A percentile compares a stretch with the other conserved stretches of the same genome.
Conservation (phyloP, 2,888 invertebrate genomes). For the Hylaea fasciaria region DNA sequence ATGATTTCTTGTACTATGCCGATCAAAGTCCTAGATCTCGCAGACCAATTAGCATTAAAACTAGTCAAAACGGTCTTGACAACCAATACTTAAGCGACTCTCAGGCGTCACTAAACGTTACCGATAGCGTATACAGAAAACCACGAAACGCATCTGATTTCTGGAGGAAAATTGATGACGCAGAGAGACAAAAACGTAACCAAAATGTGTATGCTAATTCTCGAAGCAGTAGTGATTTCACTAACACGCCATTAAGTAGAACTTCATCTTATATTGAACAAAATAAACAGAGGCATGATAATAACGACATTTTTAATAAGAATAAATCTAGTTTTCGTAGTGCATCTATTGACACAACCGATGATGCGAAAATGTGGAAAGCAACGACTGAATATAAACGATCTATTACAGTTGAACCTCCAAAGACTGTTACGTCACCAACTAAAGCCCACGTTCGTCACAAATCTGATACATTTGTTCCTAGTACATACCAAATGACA, state of each 20-base stretch:
- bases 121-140: slow-evolving; percentile 65
- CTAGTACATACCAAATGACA: slow-evolving; percentile 68
- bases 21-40: slow-evolving; percentile 90
- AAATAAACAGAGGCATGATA: slow-evolving; percentile 56
- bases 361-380: slow-evolving; percentile 79
- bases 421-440: slow-evolving; percentile 65
- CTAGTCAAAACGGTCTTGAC: slow-evolving; percentile 73
- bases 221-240: slow-evolving; percentile 73
- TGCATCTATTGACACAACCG: slow-evolving; percentile 66
- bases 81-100: slow-evolving; percentile 82
- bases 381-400: slow-evolving; percentile 80
- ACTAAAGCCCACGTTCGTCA: slow-evolving; percentile 76
- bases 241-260: slow-evolving; percentile 59
- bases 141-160: slow-evolving; percentile 86
- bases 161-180: slow-evolving; percentile 87
- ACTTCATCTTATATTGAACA: slow-evolving; percentile 56
- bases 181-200: slow-evolving; percentile 72
- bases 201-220: slow-evolving; percentile 66
- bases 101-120: slow-evolving; percentile 68
- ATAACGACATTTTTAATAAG: slow-evolving; percentile 62
- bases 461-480: slow-evolving; percentile 77
- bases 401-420: slow-evolving; percentile 70
- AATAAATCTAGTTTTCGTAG: slow-evolving; percentile 62
- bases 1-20: slow-evolving; percentile 88
- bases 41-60: slow-evolving; percentile 88